These are phyloP conservation scores for Mactra quadrangularis DNA, from an alignment of 1,140 invertebrate species.

Conservation along the genomic window DNA sequence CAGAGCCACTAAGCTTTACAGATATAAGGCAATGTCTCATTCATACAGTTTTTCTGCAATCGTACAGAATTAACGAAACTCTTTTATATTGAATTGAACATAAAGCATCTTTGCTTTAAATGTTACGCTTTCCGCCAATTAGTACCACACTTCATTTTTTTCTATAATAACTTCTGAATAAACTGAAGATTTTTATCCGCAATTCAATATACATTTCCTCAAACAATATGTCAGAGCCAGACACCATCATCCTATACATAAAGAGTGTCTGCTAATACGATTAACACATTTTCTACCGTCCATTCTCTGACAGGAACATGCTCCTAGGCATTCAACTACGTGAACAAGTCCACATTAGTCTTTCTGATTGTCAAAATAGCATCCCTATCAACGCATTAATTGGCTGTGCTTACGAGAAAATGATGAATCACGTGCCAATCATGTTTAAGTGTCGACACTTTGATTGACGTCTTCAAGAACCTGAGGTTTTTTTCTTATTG, in stretches of 20 bases:
- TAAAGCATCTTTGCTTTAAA: no score
- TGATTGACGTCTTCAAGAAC: constrained; percentile 9
- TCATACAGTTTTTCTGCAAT: no score
- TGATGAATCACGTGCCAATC: constrained; percentile 44
- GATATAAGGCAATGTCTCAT: no score
- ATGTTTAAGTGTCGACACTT: constrained; percentile 14
- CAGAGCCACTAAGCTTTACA: no score
- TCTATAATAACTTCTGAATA: no score
- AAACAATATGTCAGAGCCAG: no score
- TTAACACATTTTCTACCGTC: constrained; percentile 18
- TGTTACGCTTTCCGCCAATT: no score
- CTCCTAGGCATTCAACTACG: constrained; percentile 1
- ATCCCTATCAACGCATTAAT: constrained; percentile 36
- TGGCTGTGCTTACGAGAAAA: constrained; percentile 48
- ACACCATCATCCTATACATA: neutral
- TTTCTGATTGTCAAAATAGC: constrained; percentile 25
- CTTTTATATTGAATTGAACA: no score
- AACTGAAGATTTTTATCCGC: no score
- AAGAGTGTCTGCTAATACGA: constrained; percentile 12
- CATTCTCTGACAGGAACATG: constrained; percentile 33
- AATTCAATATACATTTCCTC: no score
- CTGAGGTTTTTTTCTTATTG: constrained; percentile 5
- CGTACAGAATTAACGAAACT: no score
- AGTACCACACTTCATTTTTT: no score
- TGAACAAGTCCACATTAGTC: constrained; percentile 30